Evolutionary conservation across 2,888 invertebrate genomes (phyloP).

Genomic region (Taphrorychus bicolor): DNA sequence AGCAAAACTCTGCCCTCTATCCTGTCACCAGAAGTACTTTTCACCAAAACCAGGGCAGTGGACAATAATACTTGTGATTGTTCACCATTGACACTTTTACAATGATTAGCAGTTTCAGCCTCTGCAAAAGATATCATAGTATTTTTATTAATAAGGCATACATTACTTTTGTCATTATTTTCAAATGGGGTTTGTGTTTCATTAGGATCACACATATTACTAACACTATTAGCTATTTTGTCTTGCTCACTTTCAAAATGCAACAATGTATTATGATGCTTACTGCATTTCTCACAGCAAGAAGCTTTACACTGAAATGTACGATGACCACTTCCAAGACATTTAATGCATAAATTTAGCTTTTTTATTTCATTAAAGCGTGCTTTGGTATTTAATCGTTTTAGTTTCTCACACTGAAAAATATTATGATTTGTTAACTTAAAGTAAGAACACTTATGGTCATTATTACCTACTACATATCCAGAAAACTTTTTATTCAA

Average conservation of each 20-base stretch:
- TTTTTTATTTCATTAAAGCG: background rate
- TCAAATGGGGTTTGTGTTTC: too few species aligned
- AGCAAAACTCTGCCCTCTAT: background rate
- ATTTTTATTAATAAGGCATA: too few species aligned
- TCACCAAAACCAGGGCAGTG: background rate
- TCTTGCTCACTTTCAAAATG: too few species aligned
- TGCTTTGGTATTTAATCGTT: background rate
- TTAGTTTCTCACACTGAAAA: background rate
- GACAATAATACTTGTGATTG: background rate
- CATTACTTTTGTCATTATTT: too few species aligned
- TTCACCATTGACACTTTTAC: too few species aligned
- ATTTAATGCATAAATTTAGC: too few species aligned
- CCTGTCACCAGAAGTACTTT: background rate
- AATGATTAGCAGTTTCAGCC: too few species aligned
- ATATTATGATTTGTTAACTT: background rate
- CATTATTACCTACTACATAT: background rate
- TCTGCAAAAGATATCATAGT: too few species aligned
- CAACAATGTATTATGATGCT: background rate
- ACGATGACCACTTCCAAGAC: background rate
- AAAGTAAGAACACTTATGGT: background rate
- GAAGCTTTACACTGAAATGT: background rate
- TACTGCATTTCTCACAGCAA: background rate
- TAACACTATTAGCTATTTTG: too few species aligned
- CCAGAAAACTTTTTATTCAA: too few species aligned
- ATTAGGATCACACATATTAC: too few species aligned